phyloP scores from a whole-genome alignment of 1,140 invertebrate species.

The Brachionus asplanchnoidis region DNA sequence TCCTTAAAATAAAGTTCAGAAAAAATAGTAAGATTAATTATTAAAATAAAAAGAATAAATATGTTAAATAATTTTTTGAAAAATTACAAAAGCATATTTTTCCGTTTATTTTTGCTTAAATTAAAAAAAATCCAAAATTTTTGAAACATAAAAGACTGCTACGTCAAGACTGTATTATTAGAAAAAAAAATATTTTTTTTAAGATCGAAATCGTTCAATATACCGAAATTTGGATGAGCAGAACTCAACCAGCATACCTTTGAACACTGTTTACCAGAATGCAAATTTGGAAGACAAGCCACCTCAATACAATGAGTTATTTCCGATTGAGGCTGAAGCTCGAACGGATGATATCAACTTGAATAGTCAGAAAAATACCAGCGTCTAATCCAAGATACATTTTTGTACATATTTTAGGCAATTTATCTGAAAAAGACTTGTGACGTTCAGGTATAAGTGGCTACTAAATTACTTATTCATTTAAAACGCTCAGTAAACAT shows the following conservation, averaged over 20 bases:
- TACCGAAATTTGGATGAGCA: slow-evolving; percentile 9
- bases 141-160: too few relatives aligned
- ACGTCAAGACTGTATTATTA: too few relatives aligned
- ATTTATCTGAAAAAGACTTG: background rate
- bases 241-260: background rate
- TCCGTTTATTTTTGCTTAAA: too few relatives aligned
- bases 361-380: background rate
- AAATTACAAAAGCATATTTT: too few relatives aligned
- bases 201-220: background rate
- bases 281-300: slow-evolving; percentile 16
- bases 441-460: background rate
- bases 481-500: background rate
- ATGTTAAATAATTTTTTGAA: too few relatives aligned
- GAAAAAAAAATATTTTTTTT: background rate
- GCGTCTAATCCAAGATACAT: background rate
- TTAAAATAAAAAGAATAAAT: too few relatives aligned
- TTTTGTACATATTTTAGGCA: background rate
- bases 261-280: background rate
- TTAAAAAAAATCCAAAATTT: too few relatives aligned
- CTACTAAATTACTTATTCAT: background rate
- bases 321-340: background rate
- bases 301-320: slow-evolving; percentile 17
- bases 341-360: background rate
- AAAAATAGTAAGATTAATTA: too few relatives aligned
- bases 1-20: too few relatives aligned